These are phyloP conservation scores for Paramormyrops hopkinsi DNA, from an alignment of 2,797 vertebrate species.

Conservation along the genomic window DNA sequence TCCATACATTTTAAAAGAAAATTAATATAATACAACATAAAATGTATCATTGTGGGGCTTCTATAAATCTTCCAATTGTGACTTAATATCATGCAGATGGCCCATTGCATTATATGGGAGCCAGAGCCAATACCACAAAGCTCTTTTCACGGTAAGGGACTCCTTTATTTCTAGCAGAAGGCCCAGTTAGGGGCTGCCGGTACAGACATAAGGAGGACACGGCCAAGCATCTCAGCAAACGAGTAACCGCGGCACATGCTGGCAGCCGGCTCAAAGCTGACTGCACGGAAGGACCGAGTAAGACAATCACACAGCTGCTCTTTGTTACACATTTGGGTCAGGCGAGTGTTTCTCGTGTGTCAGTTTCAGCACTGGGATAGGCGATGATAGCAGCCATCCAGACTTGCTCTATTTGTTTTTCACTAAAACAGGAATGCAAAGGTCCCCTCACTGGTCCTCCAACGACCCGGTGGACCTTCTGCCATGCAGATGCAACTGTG, in stretches of 20 bases:
- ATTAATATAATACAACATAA: neutral
- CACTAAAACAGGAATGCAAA: neutral
- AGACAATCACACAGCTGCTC: constrained; percentile 31
- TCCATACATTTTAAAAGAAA: neutral
- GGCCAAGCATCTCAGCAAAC: neutral
- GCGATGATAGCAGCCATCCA: constrained; percentile 14
- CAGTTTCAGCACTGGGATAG: constrained; percentile 26
- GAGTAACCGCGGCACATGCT: neutral
- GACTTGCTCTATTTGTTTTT: neutral
- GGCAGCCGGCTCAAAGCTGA: neutral
- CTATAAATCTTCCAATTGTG: neutral
- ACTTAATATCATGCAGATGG: neutral
- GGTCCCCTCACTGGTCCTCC: neutral
- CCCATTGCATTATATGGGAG: neutral
- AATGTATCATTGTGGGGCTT: neutral
- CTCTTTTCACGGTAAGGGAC: neutral
- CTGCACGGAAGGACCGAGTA: neutral
- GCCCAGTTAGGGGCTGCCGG: neutral
- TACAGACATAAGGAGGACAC: neutral
- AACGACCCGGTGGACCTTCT: neutral
- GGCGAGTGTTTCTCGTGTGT: constrained; percentile 25
- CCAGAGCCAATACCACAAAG: neutral
- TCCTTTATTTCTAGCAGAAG: neutral
- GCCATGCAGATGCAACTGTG: neutral
- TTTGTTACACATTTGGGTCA: constrained; percentile 23